These are phyloP conservation scores for Ametastegia equiseti DNA, from an alignment of 2,888 invertebrate species.

Conservation along the genomic window DNA sequence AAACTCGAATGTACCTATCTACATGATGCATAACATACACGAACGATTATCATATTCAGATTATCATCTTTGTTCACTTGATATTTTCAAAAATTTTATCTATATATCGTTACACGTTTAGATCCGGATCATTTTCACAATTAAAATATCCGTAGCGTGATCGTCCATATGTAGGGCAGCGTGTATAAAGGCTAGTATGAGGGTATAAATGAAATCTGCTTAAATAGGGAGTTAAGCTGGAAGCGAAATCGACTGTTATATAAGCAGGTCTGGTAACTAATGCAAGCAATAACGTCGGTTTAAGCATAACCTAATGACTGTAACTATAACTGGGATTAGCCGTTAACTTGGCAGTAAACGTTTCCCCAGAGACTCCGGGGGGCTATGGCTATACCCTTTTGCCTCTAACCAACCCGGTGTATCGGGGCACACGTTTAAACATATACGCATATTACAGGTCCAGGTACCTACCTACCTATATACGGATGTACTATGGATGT, in stretches of 20 bases:
- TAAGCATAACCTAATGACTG: constrained; percentile 67
- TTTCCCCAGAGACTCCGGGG: constrained; percentile 61
- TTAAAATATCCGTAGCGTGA: too few relatives aligned
- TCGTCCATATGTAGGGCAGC: background rate
- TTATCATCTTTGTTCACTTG: too few relatives aligned
- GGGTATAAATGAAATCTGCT: constrained; percentile 45
- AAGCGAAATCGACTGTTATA: constrained; percentile 47
- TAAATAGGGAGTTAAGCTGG: constrained; percentile 43
- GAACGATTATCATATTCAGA: too few relatives aligned
- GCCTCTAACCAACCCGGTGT: constrained; percentile 7
- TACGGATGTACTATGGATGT: background rate
- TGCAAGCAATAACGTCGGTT: constrained; percentile 68
- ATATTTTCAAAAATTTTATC: too few relatives aligned
- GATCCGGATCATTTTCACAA: too few relatives aligned
- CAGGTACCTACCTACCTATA: background rate
- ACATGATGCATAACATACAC: too few relatives aligned
- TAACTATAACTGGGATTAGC: constrained; percentile 65
- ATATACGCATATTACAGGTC: background rate
- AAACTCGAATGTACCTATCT: too few relatives aligned
- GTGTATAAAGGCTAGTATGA: background rate
- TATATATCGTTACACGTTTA: too few relatives aligned
- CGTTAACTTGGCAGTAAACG: constrained; percentile 66
- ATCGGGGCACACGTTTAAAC: constrained; percentile 14
- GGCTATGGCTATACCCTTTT: constrained; percentile 46
- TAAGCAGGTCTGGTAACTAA: constrained; percentile 60